These are phyloP conservation scores for Catajapyx aquilonaris DNA, from an alignment of 1,140 invertebrate species.

Conservation along the genomic window DNA sequence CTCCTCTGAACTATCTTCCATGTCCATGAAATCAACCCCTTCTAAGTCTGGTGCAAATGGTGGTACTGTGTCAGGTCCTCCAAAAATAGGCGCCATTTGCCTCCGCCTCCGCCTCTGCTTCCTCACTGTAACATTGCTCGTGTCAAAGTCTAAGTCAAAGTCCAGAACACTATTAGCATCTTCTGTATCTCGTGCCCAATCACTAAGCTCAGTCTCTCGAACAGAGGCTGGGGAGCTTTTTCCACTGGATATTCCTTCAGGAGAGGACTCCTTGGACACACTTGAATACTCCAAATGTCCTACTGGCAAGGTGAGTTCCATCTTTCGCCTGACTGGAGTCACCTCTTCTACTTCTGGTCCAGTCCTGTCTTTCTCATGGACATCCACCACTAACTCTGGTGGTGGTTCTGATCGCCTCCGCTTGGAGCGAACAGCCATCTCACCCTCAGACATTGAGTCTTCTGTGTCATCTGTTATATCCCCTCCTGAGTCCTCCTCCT, in stretches of 20 bases:
- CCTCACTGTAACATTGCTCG: constrained; percentile 26
- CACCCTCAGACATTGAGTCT: constrained; percentile 19
- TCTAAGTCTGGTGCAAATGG: constrained; percentile 20
- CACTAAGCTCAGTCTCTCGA: constrained; percentile 63
- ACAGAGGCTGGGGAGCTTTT: constrained; percentile 26
- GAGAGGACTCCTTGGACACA: constrained; percentile 10
- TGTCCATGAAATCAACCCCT: constrained; percentile 53
- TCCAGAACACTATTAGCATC: constrained; percentile 38
- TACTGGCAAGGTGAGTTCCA: not conserved
- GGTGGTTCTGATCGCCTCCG: constrained; percentile 13
- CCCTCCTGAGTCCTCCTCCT: constrained; percentile 14
- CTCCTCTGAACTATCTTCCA: constrained; percentile 33
- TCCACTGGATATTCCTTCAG: constrained; percentile 7
- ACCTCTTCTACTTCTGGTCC: constrained; percentile 9
- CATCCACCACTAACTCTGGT: constrained; percentile 3
- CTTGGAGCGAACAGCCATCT: constrained; percentile 37
- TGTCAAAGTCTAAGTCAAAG: constrained; percentile 34
- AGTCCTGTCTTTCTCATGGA: constrained; percentile 9
- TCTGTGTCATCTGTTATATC: constrained; percentile 7
- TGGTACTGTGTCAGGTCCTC: constrained; percentile 7
- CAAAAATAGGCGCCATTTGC: too few species aligned
- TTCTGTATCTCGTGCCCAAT: constrained; percentile 57
- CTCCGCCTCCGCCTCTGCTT: constrained; percentile 10
- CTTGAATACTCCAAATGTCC: constrained; percentile 8
- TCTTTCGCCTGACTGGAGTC: not conserved